Conservation (phyloP, 2,888 invertebrate species). For the Oligia fasciuncula region DNA sequence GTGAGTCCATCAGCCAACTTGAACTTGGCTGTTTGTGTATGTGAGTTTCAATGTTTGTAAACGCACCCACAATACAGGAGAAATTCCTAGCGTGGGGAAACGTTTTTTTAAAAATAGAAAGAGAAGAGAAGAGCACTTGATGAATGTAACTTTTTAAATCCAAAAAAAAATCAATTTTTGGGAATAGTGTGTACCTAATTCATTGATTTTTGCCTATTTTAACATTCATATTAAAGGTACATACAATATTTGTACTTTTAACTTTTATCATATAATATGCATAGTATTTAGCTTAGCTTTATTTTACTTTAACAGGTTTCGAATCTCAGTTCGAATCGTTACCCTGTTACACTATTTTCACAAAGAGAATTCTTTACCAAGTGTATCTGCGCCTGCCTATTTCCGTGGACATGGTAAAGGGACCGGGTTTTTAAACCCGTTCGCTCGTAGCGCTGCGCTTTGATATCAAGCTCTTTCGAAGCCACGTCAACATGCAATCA, state of each 20-base stretch:
- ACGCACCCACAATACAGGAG: no score
- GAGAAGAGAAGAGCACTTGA: no score
- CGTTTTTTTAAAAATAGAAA: no score
- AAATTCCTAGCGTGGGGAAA: no score
- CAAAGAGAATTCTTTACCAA: constrained; percentile 52
- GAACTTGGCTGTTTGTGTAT: no score
- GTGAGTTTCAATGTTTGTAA: no score
- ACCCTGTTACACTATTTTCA: constrained; percentile 19
- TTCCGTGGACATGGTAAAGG: constrained; percentile 76
- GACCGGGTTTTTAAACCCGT: constrained; percentile 72
- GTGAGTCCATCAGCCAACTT: not conserved
- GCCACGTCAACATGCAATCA: constrained; percentile 75
- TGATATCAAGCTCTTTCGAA: constrained; percentile 78
- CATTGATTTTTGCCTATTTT: not conserved
- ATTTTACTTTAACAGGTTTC: constrained; percentile 8
- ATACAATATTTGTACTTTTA: not conserved
- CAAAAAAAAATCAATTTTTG: not conserved
- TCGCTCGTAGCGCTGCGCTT: constrained; percentile 77
- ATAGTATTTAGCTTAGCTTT: not conserved
- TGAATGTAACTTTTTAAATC: not conserved
- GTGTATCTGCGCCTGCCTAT: constrained; percentile 67
- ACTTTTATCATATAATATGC: not conserved
- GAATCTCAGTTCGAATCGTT: constrained; percentile 8
- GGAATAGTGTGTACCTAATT: no score
- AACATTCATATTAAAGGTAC: not conserved